These are phyloP conservation scores for Apus apus DNA, from an alignment of 2,113 vertebrate genomes.

Conservation along the genomic window DNA sequence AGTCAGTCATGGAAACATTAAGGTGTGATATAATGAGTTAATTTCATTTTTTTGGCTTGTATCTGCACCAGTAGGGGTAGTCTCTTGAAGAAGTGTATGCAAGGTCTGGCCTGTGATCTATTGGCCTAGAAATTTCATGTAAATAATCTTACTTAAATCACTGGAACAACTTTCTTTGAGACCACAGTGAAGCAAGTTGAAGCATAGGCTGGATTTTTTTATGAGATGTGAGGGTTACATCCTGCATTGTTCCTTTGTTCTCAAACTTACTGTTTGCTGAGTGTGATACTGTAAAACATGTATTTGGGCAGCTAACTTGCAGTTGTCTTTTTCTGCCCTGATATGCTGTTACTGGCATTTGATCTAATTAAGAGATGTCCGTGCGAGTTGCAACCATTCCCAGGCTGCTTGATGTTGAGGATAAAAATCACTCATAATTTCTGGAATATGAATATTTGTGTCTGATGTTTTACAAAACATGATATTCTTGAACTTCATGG, in stretches of 20 bases:
- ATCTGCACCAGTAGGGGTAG: background rate
- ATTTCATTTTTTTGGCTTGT: background rate
- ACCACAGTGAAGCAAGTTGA: rapidly evolving
- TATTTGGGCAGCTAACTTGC: background rate
- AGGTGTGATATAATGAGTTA: background rate
- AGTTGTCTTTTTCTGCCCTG: background rate
- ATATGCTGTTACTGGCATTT: background rate
- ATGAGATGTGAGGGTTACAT: background rate
- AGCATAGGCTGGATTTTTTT: background rate
- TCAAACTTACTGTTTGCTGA: background rate
- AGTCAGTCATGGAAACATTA: background rate
- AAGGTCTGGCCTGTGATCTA: background rate
- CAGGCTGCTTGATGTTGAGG: background rate
- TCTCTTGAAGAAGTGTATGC: background rate
- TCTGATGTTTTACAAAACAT: background rate
- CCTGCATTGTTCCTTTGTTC: background rate
- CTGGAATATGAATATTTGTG: background rate
- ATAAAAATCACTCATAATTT: background rate
- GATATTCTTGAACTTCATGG: background rate
- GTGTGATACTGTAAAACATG: background rate
- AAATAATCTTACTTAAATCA: background rate
- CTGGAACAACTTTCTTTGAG: background rate
- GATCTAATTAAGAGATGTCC: background rate
- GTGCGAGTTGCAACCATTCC: background rate
- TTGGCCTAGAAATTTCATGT: background rate